A percentile compares a stretch with the other conserved stretches of the same genome.
Conservation (phyloP, 2,113 vertebrate genomes). For the Catharus fuscescens region DNA sequence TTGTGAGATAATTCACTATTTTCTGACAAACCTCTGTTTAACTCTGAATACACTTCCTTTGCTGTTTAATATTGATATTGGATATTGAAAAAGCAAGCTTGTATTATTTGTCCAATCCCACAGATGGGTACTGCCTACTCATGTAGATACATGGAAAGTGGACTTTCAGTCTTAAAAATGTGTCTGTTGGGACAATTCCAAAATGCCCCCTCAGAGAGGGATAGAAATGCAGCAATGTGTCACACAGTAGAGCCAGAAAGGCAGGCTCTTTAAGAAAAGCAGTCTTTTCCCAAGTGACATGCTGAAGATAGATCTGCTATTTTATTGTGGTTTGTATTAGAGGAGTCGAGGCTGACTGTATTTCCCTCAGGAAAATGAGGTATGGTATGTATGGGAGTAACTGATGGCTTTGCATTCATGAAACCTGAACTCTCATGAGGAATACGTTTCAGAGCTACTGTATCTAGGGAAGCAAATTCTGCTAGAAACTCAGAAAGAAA, state of each 20-base stretch:
- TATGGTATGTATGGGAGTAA: neutral
- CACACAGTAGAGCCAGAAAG: neutral
- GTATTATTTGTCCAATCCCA: neutral
- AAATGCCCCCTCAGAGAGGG: neutral
- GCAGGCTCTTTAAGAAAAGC: neutral
- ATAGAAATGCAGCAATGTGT: neutral
- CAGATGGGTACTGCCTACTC: neutral
- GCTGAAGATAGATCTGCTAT: neutral
- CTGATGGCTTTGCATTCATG: neutral
- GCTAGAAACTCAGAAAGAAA: neutral
- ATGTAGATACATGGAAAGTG: neutral
- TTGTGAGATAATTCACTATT: neutral
- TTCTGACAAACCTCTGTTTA: neutral
- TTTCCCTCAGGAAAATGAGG: neutral
- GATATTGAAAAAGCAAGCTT: neutral
- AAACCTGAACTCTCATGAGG: neutral
- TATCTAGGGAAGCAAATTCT: neutral
- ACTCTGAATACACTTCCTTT: neutral
- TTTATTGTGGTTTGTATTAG: neutral
- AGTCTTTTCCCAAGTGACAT: neutral
- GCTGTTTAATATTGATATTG: neutral
- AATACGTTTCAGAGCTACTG: neutral
- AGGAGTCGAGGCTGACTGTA: neutral
- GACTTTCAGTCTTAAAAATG: neutral
- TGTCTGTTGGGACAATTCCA: neutral